Evolutionary conservation across 2,113 vertebrate species (phyloP).

Genomic region (Poeciliopsis occidentalis): DNA sequence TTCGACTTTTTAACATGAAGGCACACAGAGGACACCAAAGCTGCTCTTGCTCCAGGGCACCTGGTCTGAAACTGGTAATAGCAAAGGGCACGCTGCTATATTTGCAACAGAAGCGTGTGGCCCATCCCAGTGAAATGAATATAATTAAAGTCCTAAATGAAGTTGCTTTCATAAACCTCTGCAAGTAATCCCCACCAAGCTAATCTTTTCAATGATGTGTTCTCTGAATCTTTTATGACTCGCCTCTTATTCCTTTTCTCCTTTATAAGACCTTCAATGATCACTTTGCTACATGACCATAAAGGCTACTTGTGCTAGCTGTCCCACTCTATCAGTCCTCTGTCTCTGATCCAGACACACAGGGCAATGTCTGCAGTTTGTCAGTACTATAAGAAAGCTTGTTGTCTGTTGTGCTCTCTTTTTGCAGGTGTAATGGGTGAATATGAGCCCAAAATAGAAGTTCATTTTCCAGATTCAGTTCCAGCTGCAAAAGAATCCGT

Average conservation of each 20-base stretch:
- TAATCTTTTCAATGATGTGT: constrained; percentile 54
- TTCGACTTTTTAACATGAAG: constrained; percentile 30
- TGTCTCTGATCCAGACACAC: constrained; percentile 42
- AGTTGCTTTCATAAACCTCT: constrained; percentile 59
- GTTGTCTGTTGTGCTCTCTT: constrained; percentile 56
- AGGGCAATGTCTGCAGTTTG: constrained; percentile 53
- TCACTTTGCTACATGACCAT: constrained; percentile 30
- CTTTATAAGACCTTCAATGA: constrained; percentile 36
- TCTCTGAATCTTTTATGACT: constrained; percentile 71
- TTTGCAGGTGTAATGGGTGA: constrained; percentile 93
- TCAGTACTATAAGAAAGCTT: constrained; percentile 62
- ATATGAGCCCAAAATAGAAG: constrained; percentile 98
- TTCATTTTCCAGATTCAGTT: constrained; percentile 92
- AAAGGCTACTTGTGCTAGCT: constrained; percentile 45
- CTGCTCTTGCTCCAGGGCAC: constrained; percentile 20
- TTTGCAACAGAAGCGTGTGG: constrained; percentile 42
- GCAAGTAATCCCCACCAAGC: constrained; percentile 48
- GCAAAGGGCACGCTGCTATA: constrained; percentile 49
- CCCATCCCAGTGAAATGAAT: constrained; percentile 56
- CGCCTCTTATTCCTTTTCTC: constrained; percentile 27
- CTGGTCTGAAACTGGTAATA: constrained; percentile 29
- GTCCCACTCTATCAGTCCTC: constrained; percentile 38
- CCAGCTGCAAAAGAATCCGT: constrained; percentile 91
- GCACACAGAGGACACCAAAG: constrained; percentile 10
- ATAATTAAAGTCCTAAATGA: constrained; percentile 66